phyloP scores from a whole-genome alignment of 2,113 vertebrate genomes.

The Hepsetus odoe region DNA sequence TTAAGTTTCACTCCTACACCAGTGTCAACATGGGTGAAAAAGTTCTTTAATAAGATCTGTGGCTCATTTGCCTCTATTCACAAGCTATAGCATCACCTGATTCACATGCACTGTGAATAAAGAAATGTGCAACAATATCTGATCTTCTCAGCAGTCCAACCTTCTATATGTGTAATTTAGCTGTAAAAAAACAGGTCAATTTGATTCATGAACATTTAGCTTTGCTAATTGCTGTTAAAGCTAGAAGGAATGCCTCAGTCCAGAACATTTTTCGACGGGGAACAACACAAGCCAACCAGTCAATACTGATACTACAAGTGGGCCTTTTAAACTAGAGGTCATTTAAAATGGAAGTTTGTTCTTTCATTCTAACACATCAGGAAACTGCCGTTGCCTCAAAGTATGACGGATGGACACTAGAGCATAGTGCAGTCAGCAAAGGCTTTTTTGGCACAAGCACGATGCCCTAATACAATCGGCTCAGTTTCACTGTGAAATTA shows the following conservation, averaged over 20 bases:
- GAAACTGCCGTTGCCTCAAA: neutral
- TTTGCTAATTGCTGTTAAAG: too few relatives aligned
- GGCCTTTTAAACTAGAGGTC: neutral
- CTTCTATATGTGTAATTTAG: too few relatives aligned
- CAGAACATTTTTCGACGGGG: too few relatives aligned
- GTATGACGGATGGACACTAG: constrained; percentile 22
- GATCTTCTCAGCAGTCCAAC: too few relatives aligned
- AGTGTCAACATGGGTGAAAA: constrained; percentile 35
- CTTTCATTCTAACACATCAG: constrained; percentile 5
- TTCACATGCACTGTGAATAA: neutral
- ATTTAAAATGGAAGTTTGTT: neutral
- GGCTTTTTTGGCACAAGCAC: neutral
- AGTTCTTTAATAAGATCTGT: constrained; percentile 5
- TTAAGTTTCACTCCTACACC: neutral
- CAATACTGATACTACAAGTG: too few relatives aligned
- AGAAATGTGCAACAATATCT: too few relatives aligned
- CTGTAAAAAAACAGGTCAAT: too few relatives aligned
- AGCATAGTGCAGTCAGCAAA: neutral
- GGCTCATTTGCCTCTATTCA: constrained; percentile 24
- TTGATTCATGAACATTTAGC: too few relatives aligned
- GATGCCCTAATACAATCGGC: neutral
- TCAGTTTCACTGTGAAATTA: constrained; percentile 15
- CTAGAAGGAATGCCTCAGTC: too few relatives aligned
- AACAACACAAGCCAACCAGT: too few relatives aligned
- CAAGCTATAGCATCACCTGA: neutral